Base-by-base conservation (phyloP, 2,113 vertebrate species). In the Callorhinus ursinus region DNA sequence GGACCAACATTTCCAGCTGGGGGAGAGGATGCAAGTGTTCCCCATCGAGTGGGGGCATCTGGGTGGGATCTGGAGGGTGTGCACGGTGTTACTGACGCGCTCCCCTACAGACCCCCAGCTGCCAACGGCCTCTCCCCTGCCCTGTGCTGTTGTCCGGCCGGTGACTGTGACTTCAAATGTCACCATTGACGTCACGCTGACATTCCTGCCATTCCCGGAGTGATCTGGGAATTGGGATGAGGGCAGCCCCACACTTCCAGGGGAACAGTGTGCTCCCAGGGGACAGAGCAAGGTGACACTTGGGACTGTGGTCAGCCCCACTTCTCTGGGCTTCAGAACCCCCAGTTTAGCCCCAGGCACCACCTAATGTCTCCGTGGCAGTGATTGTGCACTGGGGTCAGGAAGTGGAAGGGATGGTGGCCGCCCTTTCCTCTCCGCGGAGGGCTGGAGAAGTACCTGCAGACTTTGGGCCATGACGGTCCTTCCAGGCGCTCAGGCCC, bases 141-240 rank as follows among this genome's bases (percentile, higher is more conserved):
- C 98, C 96, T 97, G 87, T 65, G 90, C 94, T 53, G 22, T 84
- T 59, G 72, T 67, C 46, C 57, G 5, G 94, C 98, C 97, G 95
- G 98, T 98, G 97, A 87, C 95, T 94, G 67, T 97, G 96, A 92
- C 98, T 53, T 31, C 98, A 98, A 98, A 99, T 98, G 99, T 99
- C 99, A 99, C 91, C 97, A 97, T 98, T 99, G 98, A 99, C 98
- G 98, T 99, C 99, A 99, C 94, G 53, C 0, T 51, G 74, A 95
- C 98, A 99, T 99, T 99, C 98, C 97, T 98, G 3, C 92, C 98
- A 98, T 98, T 98, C 98, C 97, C 97, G 49, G 93, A 57, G 93
- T 98, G 69, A 98, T 98, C 98, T 82, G 86, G 98, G 98, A 98
- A 98, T 96, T 53, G 74, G 97, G 98, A 51, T 51, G 55, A 94